phyloP scores from a whole-genome alignment of 2,113 vertebrate species.

The Rhynchopsitta pachyrhyncha region DNA sequence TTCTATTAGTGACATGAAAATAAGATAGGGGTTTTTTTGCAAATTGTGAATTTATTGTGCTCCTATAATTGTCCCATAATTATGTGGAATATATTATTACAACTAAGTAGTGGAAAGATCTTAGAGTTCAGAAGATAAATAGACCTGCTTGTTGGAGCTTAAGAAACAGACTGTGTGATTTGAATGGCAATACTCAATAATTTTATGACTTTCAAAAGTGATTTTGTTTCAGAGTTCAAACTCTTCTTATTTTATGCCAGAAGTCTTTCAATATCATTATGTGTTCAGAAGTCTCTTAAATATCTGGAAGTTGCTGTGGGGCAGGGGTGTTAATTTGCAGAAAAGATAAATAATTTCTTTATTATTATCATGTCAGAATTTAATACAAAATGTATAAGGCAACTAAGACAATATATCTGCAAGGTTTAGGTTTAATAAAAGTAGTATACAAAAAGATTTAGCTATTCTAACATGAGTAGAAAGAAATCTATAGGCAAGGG shows the following conservation, averaged over 20 bases:
- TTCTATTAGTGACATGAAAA: not conserved
- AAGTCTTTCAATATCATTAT: not conserved
- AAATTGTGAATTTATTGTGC: not conserved
- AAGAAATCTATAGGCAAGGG: not conserved
- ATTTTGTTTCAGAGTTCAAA: conserved; percentile 21
- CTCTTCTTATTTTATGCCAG: not conserved
- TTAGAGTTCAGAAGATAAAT: not conserved
- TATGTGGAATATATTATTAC: not conserved
- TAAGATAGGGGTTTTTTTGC: fast-evolving
- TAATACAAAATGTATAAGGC: not conserved
- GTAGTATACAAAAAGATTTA: not conserved
- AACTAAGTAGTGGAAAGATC: not conserved
- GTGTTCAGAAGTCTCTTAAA: not conserved
- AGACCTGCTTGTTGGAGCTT: not conserved
- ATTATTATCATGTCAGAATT: not conserved
- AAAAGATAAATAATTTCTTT: not conserved
- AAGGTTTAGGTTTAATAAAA: not conserved
- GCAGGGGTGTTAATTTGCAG: not conserved
- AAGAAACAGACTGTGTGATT: not conserved
- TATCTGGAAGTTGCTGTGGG: not conserved
- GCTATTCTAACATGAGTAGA: not conserved
- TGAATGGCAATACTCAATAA: not conserved
- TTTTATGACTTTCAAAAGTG: not conserved
- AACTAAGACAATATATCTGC: not conserved
- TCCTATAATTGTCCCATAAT: not conserved